A percentile compares a stretch with the other conserved stretches of the same genome.
Conservation (phyloP, 1,140 invertebrate species). For the Eurosta solidaginis region DNA sequence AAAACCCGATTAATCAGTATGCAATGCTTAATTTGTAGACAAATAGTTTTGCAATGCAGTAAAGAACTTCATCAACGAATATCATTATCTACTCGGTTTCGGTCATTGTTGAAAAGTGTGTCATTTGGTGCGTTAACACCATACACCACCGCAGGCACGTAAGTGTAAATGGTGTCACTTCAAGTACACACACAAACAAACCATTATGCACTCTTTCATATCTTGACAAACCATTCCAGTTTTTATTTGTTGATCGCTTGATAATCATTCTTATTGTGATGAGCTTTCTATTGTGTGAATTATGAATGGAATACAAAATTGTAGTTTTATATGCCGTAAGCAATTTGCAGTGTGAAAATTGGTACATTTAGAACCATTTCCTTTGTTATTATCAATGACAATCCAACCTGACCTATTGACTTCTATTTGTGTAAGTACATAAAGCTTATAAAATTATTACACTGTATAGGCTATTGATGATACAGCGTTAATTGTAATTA, state of each 20-base stretch:
- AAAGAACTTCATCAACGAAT: background rate
- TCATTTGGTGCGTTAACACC: constrained; percentile 6
- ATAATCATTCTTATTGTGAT: background rate
- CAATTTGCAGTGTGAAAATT: background rate
- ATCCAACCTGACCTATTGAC: background rate
- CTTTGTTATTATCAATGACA: background rate
- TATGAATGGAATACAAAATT: background rate
- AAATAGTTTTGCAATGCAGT: background rate
- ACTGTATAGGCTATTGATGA: no score
- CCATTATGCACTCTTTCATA: background rate
- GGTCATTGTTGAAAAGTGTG: background rate
- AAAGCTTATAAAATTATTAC: no score
- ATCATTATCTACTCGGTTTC: no score
- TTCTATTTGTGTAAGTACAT: background rate
- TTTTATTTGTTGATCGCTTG: background rate
- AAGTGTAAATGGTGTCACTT: constrained; percentile 16
- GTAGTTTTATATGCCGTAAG: background rate
- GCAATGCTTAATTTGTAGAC: background rate
- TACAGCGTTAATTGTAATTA: no score
- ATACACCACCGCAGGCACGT: constrained; percentile 12
- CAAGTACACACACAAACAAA: no score
- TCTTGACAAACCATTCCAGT: background rate
- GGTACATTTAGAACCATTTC: background rate
- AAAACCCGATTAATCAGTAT: background rate
- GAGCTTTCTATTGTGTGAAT: background rate